phyloP scores from a whole-genome alignment of 2,888 invertebrate species.

The Eledone cirrhosa region DNA sequence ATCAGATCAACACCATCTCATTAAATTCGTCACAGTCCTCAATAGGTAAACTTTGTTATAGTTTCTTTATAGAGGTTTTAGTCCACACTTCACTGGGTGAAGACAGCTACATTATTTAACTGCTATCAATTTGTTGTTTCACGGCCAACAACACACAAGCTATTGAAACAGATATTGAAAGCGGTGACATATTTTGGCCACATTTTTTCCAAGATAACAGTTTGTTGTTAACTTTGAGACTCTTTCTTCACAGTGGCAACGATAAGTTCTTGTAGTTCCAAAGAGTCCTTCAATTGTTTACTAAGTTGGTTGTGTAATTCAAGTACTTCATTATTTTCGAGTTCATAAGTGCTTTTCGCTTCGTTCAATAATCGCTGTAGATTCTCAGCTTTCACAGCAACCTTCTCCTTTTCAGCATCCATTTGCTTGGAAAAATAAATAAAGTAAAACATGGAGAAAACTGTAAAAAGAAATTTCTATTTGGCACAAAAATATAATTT shows the following conservation, averaged over 20 bases:
- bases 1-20: too few species aligned
- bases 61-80: too few species aligned
- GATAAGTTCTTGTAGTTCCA: slow-evolving; percentile 59
- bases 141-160: background rate
- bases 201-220: background rate
- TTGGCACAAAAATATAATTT: background rate
- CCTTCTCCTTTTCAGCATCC: slow-evolving; percentile 56
- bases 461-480: background rate
- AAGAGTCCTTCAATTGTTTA: slow-evolving; percentile 60
- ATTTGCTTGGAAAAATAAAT: slow-evolving; percentile 45
- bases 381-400: slow-evolving; percentile 51
- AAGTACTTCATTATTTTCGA: slow-evolving; percentile 53
- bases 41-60: too few species aligned
- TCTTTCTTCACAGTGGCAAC: slow-evolving; percentile 53
- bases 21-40: too few species aligned
- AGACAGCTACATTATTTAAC: too few species aligned
- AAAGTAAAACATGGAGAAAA: too few species aligned
- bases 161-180: too few species aligned
- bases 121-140: background rate
- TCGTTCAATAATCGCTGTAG: slow-evolving; percentile 52
- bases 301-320: slow-evolving; percentile 57
- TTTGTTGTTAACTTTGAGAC: slow-evolving; percentile 46
- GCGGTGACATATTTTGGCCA: background rate
- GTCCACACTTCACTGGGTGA: too few species aligned
- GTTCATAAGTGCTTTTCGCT: slow-evolving; percentile 43